Conservation (phyloP, 2,797 vertebrate genomes). For the Poecilia picta region DNA sequence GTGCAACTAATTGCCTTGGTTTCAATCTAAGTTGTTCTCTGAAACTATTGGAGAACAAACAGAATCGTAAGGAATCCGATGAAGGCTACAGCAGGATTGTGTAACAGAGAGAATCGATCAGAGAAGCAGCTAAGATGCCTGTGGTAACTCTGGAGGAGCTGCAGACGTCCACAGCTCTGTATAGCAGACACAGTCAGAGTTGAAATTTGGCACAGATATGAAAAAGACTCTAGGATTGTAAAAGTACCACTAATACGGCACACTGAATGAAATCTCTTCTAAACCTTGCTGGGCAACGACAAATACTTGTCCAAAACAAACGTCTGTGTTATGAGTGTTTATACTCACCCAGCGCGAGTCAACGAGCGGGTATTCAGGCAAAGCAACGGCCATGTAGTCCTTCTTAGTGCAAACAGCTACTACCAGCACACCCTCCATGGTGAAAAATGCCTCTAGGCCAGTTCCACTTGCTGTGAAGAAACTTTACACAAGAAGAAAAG, state of each 20-base stretch:
- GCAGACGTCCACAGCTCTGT: neutral
- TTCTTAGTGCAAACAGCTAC: slow-evolving; percentile 98
- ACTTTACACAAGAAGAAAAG: slow-evolving; percentile 68
- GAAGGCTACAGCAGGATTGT: neutral
- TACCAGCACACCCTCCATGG: slow-evolving; percentile 88
- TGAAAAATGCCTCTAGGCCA: slow-evolving; percentile 97
- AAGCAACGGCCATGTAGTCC: slow-evolving; percentile 92
- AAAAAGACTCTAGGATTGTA: neutral
- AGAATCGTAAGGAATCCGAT: neutral
- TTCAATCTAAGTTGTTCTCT: neutral
- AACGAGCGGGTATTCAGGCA: slow-evolving; percentile 85
- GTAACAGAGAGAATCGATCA: neutral
- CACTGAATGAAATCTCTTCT: slow-evolving; percentile 16
- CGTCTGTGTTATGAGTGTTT: neutral
- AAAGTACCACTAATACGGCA: neutral
- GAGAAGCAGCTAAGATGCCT: neutral
- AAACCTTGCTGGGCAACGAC: slow-evolving; percentile 14
- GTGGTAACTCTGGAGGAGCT: neutral
- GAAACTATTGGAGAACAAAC: neutral
- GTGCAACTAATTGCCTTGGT: neutral
- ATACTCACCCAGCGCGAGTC: slow-evolving; percentile 91
- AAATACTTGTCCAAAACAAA: neutral
- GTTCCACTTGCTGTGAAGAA: slow-evolving; percentile 93
- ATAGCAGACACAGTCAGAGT: neutral
- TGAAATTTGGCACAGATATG: neutral